phyloP scores from a whole-genome alignment of 2,888 invertebrate genomes.

The Malthinus seriepunctatus region DNA sequence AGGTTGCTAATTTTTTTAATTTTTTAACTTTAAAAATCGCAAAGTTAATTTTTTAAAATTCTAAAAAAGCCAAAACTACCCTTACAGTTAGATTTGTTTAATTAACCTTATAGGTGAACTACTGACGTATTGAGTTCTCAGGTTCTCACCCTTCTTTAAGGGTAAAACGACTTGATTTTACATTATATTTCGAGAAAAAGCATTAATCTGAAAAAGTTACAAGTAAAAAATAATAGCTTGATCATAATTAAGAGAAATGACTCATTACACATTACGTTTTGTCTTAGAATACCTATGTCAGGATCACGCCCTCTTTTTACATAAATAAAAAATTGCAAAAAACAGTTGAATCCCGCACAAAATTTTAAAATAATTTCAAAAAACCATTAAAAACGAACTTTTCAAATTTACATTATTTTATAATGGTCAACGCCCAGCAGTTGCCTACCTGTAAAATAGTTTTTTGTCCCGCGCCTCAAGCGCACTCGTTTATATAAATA shows the following conservation, averaged over 20 bases:
- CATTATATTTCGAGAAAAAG: too few species aligned
- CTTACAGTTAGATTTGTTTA: too few species aligned
- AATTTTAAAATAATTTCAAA: neutral
- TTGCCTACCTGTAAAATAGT: slow-evolving; percentile 28
- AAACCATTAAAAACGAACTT: neutral
- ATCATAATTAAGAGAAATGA: neutral
- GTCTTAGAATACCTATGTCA: neutral
- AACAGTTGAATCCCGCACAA: neutral
- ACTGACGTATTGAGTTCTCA: too few species aligned
- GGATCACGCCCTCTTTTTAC: neutral
- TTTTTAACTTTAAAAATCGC: too few species aligned
- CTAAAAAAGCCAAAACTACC: too few species aligned
- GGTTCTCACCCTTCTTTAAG: too few species aligned
- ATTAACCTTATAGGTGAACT: too few species aligned
- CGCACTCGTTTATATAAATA: slow-evolving; percentile 13
- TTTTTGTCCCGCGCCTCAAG: slow-evolving; percentile 23
- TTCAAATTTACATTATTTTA: neutral
- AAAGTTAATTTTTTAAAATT: too few species aligned
- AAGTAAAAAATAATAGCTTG: too few species aligned
- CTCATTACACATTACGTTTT: neutral
- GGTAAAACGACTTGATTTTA: too few species aligned
- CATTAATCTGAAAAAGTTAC: too few species aligned
- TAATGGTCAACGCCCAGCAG: slow-evolving; percentile 30
- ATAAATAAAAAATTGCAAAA: neutral
- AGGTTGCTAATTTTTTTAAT: too few species aligned